Conservation (phyloP, 2,888 invertebrate species). For the Dusona sp. region DNA sequence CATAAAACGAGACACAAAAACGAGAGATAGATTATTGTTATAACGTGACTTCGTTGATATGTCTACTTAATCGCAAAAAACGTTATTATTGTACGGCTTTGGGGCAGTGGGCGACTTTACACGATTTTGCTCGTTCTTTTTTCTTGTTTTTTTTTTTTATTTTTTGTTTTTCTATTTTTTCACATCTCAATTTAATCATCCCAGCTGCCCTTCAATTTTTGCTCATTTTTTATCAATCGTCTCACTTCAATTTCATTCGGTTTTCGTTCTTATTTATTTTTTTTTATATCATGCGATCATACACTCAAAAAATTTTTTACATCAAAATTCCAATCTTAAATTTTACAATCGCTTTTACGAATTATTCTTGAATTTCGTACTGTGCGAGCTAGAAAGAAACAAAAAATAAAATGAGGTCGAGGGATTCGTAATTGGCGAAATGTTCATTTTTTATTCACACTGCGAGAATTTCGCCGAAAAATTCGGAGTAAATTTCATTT, state of each 20-base stretch:
- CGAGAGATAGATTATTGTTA: conserved; percentile 66
- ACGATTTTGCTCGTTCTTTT: not conserved
- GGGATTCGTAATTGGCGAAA: not conserved
- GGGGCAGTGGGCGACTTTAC: conserved; percentile 49
- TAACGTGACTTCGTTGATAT: conserved; percentile 79
- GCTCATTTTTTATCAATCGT: conserved; percentile 14
- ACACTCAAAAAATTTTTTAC: conserved; percentile 64
- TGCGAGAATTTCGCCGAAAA: not conserved
- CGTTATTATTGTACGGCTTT: conserved; percentile 77
- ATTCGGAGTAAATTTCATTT: not conserved
- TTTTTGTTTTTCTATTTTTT: not conserved
- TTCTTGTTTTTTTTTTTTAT: conserved; percentile 4
- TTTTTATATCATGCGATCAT: conserved; percentile 9
- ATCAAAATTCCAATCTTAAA: conserved; percentile 59
- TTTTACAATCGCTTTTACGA: not conserved
- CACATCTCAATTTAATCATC: not conserved
- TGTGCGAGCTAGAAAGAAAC: not conserved
- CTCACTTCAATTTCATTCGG: conserved; percentile 12
- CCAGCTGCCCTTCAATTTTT: conserved; percentile 13
- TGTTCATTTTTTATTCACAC: not conserved
- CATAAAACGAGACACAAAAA: conserved; percentile 31
- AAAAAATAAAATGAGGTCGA: not conserved
- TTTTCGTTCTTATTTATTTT: not conserved
- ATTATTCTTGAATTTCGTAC: not conserved
- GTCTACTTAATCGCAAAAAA: conserved; percentile 79